Evolutionary conservation across 2,888 invertebrate genomes (phyloP).

Genomic region (Cylindroiulus punctatus): DNA sequence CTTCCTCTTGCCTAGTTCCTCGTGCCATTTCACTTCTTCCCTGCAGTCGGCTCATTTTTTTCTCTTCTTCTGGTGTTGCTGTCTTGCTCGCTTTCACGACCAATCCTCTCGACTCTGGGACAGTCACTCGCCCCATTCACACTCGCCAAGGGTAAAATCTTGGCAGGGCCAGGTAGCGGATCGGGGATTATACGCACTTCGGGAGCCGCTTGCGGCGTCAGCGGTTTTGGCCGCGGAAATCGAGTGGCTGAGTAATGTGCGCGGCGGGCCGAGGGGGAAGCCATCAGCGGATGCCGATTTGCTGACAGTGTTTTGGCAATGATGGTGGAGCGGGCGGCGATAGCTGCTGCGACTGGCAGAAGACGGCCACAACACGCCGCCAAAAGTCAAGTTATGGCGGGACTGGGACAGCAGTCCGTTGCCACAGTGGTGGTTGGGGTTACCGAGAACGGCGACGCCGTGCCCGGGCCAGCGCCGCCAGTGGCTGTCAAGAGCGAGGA

Average conservation of each 20-base stretch:
- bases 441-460: background rate
- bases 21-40: background rate
- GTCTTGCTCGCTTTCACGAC: background rate
- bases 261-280: background rate
- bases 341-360: background rate
- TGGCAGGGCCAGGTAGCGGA: constrained; percentile 14
- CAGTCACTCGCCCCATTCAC: constrained; percentile 17
- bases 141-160: constrained; percentile 16
- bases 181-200: background rate
- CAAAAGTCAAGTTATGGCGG: constrained; percentile 31
- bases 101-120: background rate
- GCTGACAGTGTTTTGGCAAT: constrained; percentile 42
- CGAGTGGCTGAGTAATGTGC: background rate
- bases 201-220: background rate
- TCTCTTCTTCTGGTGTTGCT: background rate
- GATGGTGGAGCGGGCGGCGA: constrained; percentile 38
- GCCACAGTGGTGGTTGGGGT: background rate
- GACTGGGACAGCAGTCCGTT: background rate
- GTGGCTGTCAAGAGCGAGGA: background rate
- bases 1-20: background rate
- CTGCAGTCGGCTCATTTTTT: background rate
- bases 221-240: constrained; percentile 29
- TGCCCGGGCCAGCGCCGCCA: background rate
- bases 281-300: constrained; percentile 25
- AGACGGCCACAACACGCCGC: constrained; percentile 13